These are phyloP conservation scores for Eudemis profundana DNA, from an alignment of 2,888 invertebrate species.

Conservation along the genomic window DNA sequence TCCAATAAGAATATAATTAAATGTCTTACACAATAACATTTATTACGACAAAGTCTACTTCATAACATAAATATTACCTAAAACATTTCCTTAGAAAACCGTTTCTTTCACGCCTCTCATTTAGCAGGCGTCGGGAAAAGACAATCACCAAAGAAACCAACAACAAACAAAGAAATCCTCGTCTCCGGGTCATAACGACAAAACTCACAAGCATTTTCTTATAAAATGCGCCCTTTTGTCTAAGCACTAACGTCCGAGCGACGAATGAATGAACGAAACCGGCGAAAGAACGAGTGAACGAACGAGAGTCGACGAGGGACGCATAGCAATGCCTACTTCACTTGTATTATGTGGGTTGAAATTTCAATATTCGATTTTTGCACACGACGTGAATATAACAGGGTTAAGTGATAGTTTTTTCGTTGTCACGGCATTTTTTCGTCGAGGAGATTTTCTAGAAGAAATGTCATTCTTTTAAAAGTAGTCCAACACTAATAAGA, in stretches of 20 bases:
- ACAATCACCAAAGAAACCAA: slow-evolving; percentile 38
- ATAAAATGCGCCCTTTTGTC: not conserved
- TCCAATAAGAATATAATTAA: no score
- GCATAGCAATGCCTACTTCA: slow-evolving; percentile 38
- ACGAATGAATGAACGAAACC: slow-evolving; percentile 30
- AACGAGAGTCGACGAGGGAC: slow-evolving; percentile 34
- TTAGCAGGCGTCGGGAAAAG: slow-evolving; percentile 32
- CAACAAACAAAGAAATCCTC: slow-evolving; percentile 34
- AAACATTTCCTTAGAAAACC: slow-evolving; percentile 23
- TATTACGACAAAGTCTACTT: not conserved
- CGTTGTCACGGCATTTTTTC: not conserved
- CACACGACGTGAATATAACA: slow-evolving; percentile 36
- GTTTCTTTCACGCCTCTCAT: slow-evolving; percentile 25
- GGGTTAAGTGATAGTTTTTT: not conserved
- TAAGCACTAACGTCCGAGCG: not conserved
- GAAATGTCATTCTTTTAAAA: no score
- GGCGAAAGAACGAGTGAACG: slow-evolving; percentile 28
- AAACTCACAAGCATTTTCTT: not conserved
- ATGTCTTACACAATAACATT: not conserved
- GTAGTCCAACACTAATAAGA: no score
- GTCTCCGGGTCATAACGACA: slow-evolving; percentile 12
- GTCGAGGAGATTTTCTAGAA: no score
- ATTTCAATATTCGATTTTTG: slow-evolving; percentile 39
- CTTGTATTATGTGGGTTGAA: slow-evolving; percentile 31
- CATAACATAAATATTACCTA: slow-evolving; percentile 2